Percentiles rank a stretch among this genome's conserved stretches.
phyloP scores from a whole-genome alignment of 2,888 invertebrate species.

The Catocala sponsa region DNA sequence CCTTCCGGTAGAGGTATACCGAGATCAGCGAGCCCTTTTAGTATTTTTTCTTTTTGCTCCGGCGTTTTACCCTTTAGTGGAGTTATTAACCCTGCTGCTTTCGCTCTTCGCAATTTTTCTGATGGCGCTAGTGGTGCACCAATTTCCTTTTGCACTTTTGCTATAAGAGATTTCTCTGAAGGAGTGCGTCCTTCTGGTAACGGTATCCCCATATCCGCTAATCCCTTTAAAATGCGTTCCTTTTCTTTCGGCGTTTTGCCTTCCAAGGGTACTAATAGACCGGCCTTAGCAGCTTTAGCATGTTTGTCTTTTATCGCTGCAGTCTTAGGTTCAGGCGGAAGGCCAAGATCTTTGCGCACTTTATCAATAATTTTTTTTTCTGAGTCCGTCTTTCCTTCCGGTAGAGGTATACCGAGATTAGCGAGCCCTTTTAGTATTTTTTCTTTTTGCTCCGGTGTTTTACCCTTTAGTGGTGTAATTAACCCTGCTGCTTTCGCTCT shows the following conservation, averaged over 20 bases:
- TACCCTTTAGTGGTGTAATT: conserved; percentile 16
- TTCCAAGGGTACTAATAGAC: conserved; percentile 57
- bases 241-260: conserved; percentile 50
- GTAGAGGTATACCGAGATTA: conserved; percentile 18
- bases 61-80: too few species aligned
- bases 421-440: conserved; percentile 23
- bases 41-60: too few species aligned
- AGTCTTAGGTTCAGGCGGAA: conserved; percentile 47
- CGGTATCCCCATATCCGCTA: conserved; percentile 17
- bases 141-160: too few species aligned
- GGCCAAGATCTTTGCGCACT: conserved; percentile 22
- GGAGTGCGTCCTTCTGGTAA: conserved; percentile 29
- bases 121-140: too few species aligned
- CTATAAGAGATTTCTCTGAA: too few species aligned
- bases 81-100: too few species aligned
- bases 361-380: conserved; percentile 23
- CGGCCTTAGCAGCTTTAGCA: conserved; percentile 52
- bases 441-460: conserved; percentile 22
- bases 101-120: too few species aligned
- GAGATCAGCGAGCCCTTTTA: too few species aligned
- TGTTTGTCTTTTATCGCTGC: conserved; percentile 50
- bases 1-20: too few species aligned
- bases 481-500: conserved; percentile 51
- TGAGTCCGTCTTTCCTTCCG: conserved; percentile 24
- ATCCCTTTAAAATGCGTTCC: conserved; percentile 26